Conservation (phyloP, 2,113 vertebrate genomes). For the Grus americana region DNA sequence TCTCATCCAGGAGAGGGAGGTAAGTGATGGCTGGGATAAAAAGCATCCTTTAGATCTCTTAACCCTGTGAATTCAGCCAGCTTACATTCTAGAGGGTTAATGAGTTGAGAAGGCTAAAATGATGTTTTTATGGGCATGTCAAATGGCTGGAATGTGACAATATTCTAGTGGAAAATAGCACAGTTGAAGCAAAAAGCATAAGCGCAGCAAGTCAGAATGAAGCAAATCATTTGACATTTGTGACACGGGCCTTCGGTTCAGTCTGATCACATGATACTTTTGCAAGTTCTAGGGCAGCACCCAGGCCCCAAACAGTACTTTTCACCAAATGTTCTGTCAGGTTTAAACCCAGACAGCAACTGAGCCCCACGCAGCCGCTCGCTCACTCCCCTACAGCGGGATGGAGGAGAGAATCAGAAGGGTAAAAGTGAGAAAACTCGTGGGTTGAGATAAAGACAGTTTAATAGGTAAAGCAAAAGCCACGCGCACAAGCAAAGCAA, state of each 20-base stretch:
- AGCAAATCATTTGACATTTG: neutral
- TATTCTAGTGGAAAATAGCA: neutral
- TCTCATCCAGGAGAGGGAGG: neutral
- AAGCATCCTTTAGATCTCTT: neutral
- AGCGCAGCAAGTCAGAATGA: neutral
- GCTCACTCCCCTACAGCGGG: too few relatives aligned
- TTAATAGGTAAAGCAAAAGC: too few relatives aligned
- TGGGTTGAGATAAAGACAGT: too few relatives aligned
- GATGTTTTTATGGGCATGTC: neutral
- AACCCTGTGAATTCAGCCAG: neutral
- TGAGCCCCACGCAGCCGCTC: too few relatives aligned
- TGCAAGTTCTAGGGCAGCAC: neutral
- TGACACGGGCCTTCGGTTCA: neutral
- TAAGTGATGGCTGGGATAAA: neutral
- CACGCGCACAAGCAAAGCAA: too few relatives aligned
- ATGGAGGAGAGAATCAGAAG: too few relatives aligned
- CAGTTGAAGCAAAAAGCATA: neutral
- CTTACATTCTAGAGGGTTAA: neutral
- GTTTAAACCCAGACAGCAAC: too few relatives aligned
- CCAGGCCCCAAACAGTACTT: too few relatives aligned
- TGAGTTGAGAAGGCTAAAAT: neutral
- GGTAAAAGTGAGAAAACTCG: too few relatives aligned
- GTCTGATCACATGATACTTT: rapidly evolving
- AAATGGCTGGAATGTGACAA: neutral
- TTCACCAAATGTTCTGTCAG: too few relatives aligned